Conservation (phyloP, 1,140 invertebrate genomes). For the Pemphigus obesinymphae region DNA sequence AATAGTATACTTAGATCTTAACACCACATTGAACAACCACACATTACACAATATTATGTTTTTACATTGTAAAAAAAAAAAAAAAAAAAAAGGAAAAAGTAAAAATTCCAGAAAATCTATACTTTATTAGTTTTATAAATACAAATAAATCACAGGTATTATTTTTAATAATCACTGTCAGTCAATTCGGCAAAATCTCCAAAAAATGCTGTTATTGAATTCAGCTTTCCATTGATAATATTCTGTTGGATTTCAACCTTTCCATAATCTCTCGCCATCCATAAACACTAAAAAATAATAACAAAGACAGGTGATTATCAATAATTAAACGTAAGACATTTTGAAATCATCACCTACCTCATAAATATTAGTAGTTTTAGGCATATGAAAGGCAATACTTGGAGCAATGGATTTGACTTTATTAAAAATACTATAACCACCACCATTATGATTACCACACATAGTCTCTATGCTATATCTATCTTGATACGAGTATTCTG, state of each 20-base stretch:
- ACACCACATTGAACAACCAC: too few species aligned
- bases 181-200: background rate
- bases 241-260: conserved; percentile 18
- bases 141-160: too few species aligned
- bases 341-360: conserved; percentile 60
- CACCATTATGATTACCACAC: conserved; percentile 52
- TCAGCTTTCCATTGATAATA: background rate
- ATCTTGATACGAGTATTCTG: conserved; percentile 47
- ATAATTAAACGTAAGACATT: background rate
- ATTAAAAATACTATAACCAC: conserved; percentile 60
- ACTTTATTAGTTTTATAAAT: too few species aligned
- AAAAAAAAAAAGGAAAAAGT: too few species aligned
- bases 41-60: too few species aligned
- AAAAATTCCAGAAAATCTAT: too few species aligned
- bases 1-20: too few species aligned
- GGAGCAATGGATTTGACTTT: conserved; percentile 61
- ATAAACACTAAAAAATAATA: background rate
- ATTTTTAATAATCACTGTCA: background rate
- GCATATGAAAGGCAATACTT: conserved; percentile 84
- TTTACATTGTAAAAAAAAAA: too few species aligned
- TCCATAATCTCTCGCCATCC: background rate
- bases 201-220: conserved; percentile 15
- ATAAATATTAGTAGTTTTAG: conserved; percentile 77
- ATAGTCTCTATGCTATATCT: background rate
- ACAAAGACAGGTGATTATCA: too few species aligned